Conservation (phyloP, 2,113 vertebrate genomes). For the Vicugna pacos region DNA sequence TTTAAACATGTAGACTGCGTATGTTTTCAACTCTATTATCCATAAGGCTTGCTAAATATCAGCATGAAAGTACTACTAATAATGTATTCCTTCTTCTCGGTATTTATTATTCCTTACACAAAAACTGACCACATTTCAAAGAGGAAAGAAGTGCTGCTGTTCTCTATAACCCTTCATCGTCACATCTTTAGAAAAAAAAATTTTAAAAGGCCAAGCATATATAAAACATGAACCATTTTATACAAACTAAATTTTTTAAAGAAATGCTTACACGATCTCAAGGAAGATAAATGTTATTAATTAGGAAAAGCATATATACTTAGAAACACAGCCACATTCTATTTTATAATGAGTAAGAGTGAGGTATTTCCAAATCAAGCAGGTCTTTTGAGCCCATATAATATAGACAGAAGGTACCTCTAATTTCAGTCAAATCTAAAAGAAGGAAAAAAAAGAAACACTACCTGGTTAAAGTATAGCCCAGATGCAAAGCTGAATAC, state of each 20-base stretch:
- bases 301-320: background rate
- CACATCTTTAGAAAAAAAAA: background rate
- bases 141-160: background rate
- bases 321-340: background rate
- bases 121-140: background rate
- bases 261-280: background rate
- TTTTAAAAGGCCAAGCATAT: background rate
- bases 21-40: background rate
- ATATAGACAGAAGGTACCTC: background rate
- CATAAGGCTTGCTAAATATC: background rate
- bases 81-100: background rate
- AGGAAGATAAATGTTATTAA: background rate
- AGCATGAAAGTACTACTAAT: background rate
- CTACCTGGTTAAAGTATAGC: background rate
- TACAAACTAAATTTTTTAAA: background rate
- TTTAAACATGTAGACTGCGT: background rate
- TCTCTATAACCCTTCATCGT: background rate
- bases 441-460: background rate
- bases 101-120: background rate
- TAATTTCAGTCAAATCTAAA: slow-evolving; percentile 40
- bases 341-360: background rate
- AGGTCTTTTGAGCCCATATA: background rate
- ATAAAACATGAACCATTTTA: background rate
- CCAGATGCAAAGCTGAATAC: background rate
- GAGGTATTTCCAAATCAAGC: slow-evolving; percentile 7